Conservation (phyloP, 2,113 vertebrate genomes). For the Naja naja region DNA sequence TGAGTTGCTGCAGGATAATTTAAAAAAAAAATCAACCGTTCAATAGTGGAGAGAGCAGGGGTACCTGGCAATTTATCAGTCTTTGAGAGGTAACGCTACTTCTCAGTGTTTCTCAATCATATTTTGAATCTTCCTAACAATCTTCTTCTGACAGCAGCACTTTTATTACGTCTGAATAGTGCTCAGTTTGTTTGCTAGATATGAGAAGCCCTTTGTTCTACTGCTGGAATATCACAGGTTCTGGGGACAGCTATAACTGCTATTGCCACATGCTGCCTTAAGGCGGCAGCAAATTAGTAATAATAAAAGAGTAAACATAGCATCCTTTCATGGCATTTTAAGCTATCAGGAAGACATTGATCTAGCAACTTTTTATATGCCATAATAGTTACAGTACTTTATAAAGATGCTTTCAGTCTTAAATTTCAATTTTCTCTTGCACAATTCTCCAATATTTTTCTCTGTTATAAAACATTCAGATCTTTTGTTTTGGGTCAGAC, state of each 20-base stretch:
- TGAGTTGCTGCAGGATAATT: background rate
- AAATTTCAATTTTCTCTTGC: background rate
- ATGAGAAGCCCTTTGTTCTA: background rate
- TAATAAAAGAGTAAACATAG: background rate
- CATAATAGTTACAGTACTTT: background rate
- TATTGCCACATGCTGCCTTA: background rate
- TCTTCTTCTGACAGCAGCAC: background rate
- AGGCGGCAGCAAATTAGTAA: background rate
- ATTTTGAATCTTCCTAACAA: background rate
- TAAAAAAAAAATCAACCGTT: background rate
- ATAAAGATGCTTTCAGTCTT: background rate
- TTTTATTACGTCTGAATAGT: background rate
- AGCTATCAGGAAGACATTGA: background rate
- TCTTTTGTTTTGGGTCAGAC: background rate
- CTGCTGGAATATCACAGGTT: background rate
- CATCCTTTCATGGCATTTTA: background rate
- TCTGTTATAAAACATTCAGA: background rate
- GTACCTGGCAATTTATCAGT: background rate
- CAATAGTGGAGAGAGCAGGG: background rate
- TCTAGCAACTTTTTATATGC: background rate
- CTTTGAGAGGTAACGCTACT: background rate
- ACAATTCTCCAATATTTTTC: background rate
- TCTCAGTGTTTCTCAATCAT: background rate
- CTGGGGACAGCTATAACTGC: background rate
- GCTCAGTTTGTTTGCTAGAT: background rate